These are phyloP conservation scores for Brenthis hecate DNA, from an alignment of 2,888 invertebrate genomes.

Conservation along the genomic window DNA sequence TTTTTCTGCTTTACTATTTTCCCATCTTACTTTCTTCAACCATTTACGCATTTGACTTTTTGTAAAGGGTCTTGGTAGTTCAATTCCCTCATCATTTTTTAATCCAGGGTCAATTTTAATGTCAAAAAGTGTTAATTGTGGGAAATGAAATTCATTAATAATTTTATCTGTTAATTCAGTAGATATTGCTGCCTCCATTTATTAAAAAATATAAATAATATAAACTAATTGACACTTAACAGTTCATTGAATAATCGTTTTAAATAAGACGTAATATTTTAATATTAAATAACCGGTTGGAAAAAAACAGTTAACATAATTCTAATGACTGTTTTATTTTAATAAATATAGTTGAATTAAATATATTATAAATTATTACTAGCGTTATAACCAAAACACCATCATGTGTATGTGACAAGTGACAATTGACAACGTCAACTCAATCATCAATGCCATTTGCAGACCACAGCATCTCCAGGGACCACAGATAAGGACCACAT, in stretches of 20 bases:
- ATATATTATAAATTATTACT: too few species aligned
- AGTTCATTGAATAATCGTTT: neutral
- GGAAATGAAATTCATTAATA: slow-evolving; percentile 45
- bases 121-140: slow-evolving; percentile 68
- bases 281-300: too few species aligned
- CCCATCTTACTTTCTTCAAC: slow-evolving; percentile 88
- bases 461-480: too few species aligned
- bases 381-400: slow-evolving; percentile 6
- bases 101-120: slow-evolving; percentile 71
- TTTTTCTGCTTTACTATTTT: slow-evolving; percentile 86
- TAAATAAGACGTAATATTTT: neutral
- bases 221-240: neutral
- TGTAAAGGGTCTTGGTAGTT: slow-evolving; percentile 73
- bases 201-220: slow-evolving; percentile 4
- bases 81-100: slow-evolving; percentile 71
- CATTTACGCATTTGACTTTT: slow-evolving; percentile 87
- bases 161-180: slow-evolving; percentile 22
- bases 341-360: too few species aligned
- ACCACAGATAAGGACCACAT: too few species aligned
- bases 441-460: too few species aligned
- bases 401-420: slow-evolving; percentile 14
- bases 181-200: slow-evolving; percentile 27
- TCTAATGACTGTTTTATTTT: too few species aligned
- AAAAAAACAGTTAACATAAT: too few species aligned
- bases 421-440: too few species aligned